These are phyloP conservation scores for Drosophila kuntzei DNA, from an alignment of 2,888 invertebrate species.

Conservation along the genomic window DNA sequence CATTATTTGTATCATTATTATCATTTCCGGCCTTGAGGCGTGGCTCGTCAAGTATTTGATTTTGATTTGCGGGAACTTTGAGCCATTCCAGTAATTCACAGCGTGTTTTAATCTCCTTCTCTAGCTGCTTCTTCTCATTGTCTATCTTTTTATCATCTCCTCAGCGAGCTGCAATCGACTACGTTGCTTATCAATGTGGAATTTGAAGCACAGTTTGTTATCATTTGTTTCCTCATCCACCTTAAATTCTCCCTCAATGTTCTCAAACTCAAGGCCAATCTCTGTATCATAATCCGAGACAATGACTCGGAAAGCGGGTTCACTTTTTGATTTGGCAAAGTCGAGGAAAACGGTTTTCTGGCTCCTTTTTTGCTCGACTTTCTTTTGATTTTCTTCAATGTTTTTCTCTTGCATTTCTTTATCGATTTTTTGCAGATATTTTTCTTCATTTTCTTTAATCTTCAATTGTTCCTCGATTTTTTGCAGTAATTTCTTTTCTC, in stretches of 20 bases:
- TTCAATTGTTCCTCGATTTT: neutral
- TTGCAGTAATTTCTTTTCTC: neutral
- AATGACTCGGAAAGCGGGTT: neutral
- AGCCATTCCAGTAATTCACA: constrained; percentile 1
- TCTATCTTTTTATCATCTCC: neutral
- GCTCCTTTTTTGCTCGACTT: neutral
- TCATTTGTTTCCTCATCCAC: neutral
- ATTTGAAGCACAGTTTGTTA: neutral
- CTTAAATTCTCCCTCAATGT: neutral
- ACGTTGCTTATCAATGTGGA: neutral
- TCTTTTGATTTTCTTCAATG: neutral
- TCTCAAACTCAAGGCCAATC: neutral
- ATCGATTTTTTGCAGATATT: neutral
- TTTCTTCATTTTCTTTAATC: neutral
- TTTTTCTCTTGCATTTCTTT: neutral
- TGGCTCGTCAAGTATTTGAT: neutral
- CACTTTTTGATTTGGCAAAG: neutral
- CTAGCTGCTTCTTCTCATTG: neutral
- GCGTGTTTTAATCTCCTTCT: neutral
- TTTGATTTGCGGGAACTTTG: neutral
- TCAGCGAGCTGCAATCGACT: neutral
- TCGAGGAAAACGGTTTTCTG: neutral
- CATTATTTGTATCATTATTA: neutral
- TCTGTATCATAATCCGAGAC: constrained; percentile 2
- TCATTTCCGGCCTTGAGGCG: neutral